These are phyloP conservation scores for Fopius arisanus DNA, from an alignment of 1,140 invertebrate genomes.

Conservation along the genomic window DNA sequence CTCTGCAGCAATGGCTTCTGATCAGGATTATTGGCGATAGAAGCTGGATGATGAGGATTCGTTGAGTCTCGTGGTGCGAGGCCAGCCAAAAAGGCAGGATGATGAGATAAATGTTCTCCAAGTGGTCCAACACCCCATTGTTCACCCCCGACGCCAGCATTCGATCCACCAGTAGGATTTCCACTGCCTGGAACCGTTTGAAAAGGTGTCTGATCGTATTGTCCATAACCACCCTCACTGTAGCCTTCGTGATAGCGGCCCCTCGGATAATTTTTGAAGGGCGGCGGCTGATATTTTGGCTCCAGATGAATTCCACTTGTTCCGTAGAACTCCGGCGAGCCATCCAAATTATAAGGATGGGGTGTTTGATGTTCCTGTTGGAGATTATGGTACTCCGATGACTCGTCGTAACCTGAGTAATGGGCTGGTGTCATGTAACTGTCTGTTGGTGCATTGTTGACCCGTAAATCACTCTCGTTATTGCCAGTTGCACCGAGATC, in stretches of 20 bases:
- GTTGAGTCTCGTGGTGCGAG: constrained; percentile 61
- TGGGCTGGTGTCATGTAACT: constrained; percentile 63
- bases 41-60: constrained; percentile 61
- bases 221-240: constrained; percentile 68
- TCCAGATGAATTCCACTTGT: constrained; percentile 69
- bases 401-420: constrained; percentile 69
- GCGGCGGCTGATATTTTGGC: constrained; percentile 73
- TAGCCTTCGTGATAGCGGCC: constrained; percentile 77
- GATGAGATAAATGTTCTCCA: constrained; percentile 69
- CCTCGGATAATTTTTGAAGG: constrained; percentile 74
- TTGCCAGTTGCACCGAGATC: constrained; percentile 45
- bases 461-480: constrained; percentile 56
- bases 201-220: constrained; percentile 78
- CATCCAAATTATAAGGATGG: constrained; percentile 69
- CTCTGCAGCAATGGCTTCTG: constrained; percentile 79
- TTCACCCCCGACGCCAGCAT: constrained; percentile 62
- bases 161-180: constrained; percentile 67
- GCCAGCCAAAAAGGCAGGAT: constrained; percentile 70
- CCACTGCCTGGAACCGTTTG: constrained; percentile 80
- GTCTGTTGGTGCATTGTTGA: constrained; percentile 49
- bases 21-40: constrained; percentile 66
- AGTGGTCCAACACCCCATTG: constrained; percentile 58
- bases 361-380: constrained; percentile 67
- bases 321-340: constrained; percentile 79
- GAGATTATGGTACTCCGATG: constrained; percentile 76